phyloP scores from a whole-genome alignment of 2,113 vertebrate species.

The Emydocephalus ijimae region DNA sequence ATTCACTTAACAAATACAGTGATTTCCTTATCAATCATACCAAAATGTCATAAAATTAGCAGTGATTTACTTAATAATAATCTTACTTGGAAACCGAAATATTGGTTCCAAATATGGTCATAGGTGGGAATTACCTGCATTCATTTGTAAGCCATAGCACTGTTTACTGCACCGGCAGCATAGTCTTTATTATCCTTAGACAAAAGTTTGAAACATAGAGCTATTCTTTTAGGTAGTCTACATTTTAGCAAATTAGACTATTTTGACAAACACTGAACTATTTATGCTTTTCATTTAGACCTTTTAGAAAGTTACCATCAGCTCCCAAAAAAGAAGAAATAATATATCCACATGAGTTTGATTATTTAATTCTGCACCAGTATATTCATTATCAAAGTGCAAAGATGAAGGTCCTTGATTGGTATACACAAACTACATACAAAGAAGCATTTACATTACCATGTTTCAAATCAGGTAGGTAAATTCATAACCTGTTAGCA shows the following conservation, averaged over 20 bases:
- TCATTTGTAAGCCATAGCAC: constrained; percentile 37
- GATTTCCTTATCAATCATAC: neutral
- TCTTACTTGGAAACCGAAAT: neutral
- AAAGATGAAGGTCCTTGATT: neutral
- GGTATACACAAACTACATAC: constrained; percentile 47
- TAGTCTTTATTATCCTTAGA: constrained; percentile 57
- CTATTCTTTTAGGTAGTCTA: constrained; percentile 42
- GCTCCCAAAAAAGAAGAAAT: constrained; percentile 27
- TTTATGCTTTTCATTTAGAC: constrained; percentile 57
- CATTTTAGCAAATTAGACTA: constrained; percentile 49
- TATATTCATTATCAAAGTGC: constrained; percentile 37
- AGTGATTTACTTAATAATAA: neutral
- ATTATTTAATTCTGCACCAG: constrained; percentile 50
- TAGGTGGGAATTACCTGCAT: neutral
- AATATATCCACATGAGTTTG: constrained; percentile 34
- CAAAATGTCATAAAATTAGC: neutral
- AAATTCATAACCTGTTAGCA: neutral
- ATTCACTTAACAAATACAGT: neutral
- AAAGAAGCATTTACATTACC: constrained; percentile 47
- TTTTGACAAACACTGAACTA: constrained; percentile 44
- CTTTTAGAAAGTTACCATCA: constrained; percentile 42
- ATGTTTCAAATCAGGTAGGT: constrained; percentile 31
- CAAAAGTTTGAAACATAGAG: constrained; percentile 42
- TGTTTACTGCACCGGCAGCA: constrained; percentile 56
- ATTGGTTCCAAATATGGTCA: neutral